A percentile compares a stretch with the other conserved stretches of the same genome.
Evolutionary conservation across 2,888 invertebrate species (phyloP).

Genomic region (Plebejus anna): DNA sequence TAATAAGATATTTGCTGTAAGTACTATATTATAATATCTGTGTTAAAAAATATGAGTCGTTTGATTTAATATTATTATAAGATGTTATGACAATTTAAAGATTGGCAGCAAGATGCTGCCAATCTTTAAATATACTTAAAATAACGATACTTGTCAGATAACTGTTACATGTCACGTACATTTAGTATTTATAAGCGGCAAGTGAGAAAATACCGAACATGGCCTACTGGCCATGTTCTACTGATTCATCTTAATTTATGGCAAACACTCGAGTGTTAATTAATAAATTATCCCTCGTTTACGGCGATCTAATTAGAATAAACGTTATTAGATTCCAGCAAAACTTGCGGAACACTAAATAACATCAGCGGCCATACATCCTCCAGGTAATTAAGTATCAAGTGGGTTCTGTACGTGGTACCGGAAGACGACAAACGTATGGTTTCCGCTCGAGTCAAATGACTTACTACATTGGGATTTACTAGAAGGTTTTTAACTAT

Average conservation of each 20-base stretch:
- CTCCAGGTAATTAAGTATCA: conserved; percentile 8
- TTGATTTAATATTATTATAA: too few species aligned
- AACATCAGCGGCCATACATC: conserved; percentile 3
- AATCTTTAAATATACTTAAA: too few species aligned
- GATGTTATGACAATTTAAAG: too few species aligned
- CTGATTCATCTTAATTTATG: not conserved
- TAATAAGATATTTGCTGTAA: too few species aligned
- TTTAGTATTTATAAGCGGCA: not conserved
- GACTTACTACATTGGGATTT: not conserved
- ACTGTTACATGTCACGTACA: too few species aligned
- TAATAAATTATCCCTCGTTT: not conserved
- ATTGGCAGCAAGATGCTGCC: too few species aligned
- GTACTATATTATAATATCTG: too few species aligned
- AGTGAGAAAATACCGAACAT: not conserved
- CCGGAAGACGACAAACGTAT: conserved; percentile 25
- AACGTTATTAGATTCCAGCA: not conserved
- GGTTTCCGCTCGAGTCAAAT: conserved; percentile 21
- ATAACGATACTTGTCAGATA: too few species aligned
- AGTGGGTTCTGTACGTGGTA: conserved; percentile 9
- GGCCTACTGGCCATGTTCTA: too few species aligned
- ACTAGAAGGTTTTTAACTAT: not conserved
- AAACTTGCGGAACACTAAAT: conserved; percentile 24
- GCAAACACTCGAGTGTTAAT: not conserved
- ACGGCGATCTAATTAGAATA: not conserved
- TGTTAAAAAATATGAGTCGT: too few species aligned